A percentile compares a stretch with the other conserved stretches of the same genome.
These are phyloP conservation scores for Tridacna crocea DNA, from an alignment of 2,888 invertebrate species.

Conservation along the genomic window DNA sequence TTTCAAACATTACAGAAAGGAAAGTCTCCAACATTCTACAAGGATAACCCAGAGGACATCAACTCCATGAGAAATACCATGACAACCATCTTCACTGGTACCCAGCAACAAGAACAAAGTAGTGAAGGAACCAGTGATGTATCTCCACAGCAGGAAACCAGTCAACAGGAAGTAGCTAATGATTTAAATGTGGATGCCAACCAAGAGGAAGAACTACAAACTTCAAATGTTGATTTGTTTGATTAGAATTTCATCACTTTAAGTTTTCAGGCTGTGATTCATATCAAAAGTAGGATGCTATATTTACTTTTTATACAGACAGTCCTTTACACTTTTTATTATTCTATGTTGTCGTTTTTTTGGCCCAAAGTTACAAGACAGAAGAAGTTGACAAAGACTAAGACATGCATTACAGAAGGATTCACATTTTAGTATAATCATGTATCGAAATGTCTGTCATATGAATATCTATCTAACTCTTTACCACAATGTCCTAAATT, in stretches of 20 bases:
- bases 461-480: too few relatives aligned
- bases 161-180: slow-evolving; percentile 43
- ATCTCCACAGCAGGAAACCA: slow-evolving; percentile 26
- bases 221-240: not conserved
- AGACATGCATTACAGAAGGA: too few relatives aligned
- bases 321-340: too few relatives aligned
- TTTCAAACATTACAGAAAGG: slow-evolving; percentile 57
- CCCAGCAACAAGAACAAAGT: slow-evolving; percentile 44
- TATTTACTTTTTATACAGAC: too few relatives aligned
- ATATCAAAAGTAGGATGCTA: not conserved
- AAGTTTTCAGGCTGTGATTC: not conserved
- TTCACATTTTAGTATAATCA: too few relatives aligned
- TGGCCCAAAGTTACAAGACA: too few relatives aligned
- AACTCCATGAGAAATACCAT: slow-evolving; percentile 53
- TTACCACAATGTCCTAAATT: too few relatives aligned
- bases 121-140: slow-evolving; percentile 25
- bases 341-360: too few relatives aligned
- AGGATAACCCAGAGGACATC: slow-evolving; percentile 71
- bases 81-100: slow-evolving; percentile 50
- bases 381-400: too few relatives aligned
- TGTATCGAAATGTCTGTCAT: too few relatives aligned
- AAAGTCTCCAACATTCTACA: slow-evolving; percentile 67
- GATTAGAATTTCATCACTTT: not conserved
- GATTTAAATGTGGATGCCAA: slow-evolving; percentile 11
- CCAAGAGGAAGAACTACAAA: slow-evolving; percentile 25